phyloP scores from a whole-genome alignment of 2,113 vertebrate species.

The Epinephelus cyanopodus region DNA sequence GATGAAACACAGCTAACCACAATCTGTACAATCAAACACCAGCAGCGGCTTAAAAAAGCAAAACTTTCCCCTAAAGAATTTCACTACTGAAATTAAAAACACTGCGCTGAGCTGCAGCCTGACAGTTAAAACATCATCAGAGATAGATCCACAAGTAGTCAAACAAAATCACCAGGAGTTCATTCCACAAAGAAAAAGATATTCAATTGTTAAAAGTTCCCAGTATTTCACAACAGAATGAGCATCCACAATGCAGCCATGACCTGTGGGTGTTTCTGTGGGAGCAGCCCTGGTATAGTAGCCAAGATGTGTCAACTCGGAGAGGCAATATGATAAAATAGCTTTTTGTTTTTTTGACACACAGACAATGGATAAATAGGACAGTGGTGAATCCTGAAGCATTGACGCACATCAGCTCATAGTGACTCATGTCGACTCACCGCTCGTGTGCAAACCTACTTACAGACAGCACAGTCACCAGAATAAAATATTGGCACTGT shows the following conservation, averaged over 20 bases:
- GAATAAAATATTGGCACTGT: too few species aligned
- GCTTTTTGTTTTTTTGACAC: too few species aligned
- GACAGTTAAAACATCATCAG: neutral
- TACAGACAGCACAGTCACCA: too few species aligned
- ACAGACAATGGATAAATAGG: too few species aligned
- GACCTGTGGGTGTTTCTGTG: neutral
- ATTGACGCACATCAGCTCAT: too few species aligned
- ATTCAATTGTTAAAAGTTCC: neutral
- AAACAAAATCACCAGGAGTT: neutral
- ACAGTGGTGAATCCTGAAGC: too few species aligned
- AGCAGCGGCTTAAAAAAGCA: conserved; percentile 2
- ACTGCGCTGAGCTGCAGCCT: neutral
- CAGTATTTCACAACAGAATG: neutral
- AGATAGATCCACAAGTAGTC: neutral
- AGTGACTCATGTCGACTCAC: too few species aligned
- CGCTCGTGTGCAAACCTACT: too few species aligned
- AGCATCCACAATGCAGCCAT: neutral
- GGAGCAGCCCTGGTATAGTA: too few species aligned
- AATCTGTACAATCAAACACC: conserved; percentile 9
- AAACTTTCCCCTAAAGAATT: neutral
- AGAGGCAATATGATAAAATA: too few species aligned
- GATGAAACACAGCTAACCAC: conserved; percentile 15
- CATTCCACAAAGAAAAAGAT: neutral
- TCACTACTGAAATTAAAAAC: neutral
- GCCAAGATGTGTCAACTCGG: too few species aligned